Evolutionary conservation across 2,113 vertebrate genomes (phyloP).

Genomic region (Philantomba maxwellii): DNA sequence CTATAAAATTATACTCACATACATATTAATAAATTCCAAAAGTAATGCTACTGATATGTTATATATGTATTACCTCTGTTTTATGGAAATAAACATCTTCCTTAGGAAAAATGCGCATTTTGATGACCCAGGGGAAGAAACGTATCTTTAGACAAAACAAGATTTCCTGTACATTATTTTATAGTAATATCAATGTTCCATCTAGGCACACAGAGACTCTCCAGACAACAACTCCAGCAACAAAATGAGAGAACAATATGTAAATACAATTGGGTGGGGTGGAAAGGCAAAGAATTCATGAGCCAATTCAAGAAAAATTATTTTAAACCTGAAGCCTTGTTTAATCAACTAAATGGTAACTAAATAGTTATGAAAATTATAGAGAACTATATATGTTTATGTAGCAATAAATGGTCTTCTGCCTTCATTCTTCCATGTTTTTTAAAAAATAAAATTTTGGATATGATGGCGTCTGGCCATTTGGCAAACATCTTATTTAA

Average conservation of each 20-base stretch:
- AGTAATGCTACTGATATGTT: background rate
- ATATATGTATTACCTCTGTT: slow-evolving; percentile 3
- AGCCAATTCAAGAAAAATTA: background rate
- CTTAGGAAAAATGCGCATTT: slow-evolving; percentile 35
- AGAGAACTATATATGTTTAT: background rate
- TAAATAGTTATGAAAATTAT: background rate
- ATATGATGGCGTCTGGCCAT: slow-evolving; percentile 2
- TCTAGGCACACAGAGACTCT: background rate
- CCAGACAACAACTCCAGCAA: slow-evolving; percentile 4
- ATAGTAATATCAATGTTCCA: background rate
- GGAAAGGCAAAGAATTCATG: background rate
- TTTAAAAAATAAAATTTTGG: background rate
- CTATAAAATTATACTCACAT: slow-evolving; percentile 16
- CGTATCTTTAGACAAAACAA: slow-evolving; percentile 40
- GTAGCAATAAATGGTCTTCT: background rate
- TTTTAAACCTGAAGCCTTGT: background rate
- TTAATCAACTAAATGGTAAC: slow-evolving; percentile 1
- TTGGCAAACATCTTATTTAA: slow-evolving; percentile 38
- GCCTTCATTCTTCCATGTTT: background rate
- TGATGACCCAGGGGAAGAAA: slow-evolving; percentile 45
- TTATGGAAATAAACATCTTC: slow-evolving; percentile 30
- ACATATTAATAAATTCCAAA: slow-evolving; percentile 34
- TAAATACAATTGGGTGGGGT: background rate
- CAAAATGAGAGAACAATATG: background rate
- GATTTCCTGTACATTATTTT: slow-evolving; percentile 30